Base-by-base conservation (phyloP, 2,113 vertebrate species). In the Pangasianodon gigas region DNA sequence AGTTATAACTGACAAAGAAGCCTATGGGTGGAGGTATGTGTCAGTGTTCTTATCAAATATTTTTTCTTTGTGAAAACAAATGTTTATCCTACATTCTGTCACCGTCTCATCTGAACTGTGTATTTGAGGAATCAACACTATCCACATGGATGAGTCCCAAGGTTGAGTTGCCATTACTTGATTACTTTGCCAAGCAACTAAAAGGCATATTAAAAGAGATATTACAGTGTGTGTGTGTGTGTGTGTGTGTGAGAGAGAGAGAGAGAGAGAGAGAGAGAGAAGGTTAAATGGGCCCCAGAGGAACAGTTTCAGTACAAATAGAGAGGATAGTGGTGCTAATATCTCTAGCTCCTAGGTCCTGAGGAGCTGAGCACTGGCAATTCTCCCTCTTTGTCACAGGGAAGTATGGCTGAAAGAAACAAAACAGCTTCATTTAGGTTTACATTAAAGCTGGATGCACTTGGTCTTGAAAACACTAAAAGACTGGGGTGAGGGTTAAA, bases 21-120 rank as follows among this genome's bases (percentile, higher is more conserved):
- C n/a, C 52, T 83, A 37, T 90, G 75, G 86, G 90, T 82, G 3
- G 92, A 95, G 94, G 95, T 95, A 95, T 80, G 91, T 93, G 85
- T n/a, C 44, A 32, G 62, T 86, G 11, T 21, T 44, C 4, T n/a
- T n/a, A 65, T 37, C 24, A 65, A 65, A 18, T 21, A 46, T 60
- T 75, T 41, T 44, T 79, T 1, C 19, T 52, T n/a, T 10, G 13
- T 7, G 10, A 87, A 52, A 74, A 37, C 4, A 29, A 75, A 71
- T 52, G 44, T 65, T 85, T 87, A 2, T 5, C 14, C 37, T 62
- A 58, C 41, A 51, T 65, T 80, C 48, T 80, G 54, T 46, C 75
- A 51, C 75, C 62, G 3, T 81, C 60, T 88, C 74, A 46, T 51
- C 29, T 87, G 41, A 87, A 62, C 18, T 58, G 10, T 60, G 77